Evolutionary conservation across 1,140 invertebrate species (phyloP).

Genomic region (Himalopsyche phryganea): DNA sequence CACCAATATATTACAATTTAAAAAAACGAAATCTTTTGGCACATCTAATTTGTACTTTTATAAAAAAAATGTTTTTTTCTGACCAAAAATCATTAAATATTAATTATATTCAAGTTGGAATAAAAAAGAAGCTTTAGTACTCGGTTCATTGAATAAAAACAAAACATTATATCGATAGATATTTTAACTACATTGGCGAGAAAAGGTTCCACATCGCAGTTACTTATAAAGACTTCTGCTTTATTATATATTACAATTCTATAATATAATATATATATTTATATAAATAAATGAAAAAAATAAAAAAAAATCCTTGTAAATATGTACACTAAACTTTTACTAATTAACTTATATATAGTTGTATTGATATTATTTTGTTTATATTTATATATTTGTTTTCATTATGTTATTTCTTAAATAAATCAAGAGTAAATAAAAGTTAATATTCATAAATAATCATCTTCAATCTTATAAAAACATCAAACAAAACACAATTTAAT

Average conservation of each 20-base stretch:
- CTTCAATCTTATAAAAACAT: constrained; percentile 1
- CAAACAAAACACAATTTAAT: constrained; percentile 3
- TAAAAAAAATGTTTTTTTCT: neutral
- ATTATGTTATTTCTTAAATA: neutral
- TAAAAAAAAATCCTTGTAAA: no score
- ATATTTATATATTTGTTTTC: neutral
- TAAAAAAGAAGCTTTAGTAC: neutral
- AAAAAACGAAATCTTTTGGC: constrained; percentile 14
- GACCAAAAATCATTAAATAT: no score
- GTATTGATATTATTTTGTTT: neutral
- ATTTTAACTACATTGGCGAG: constrained; percentile 27
- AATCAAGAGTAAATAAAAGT: no score
- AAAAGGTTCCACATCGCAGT: constrained; percentile 17
- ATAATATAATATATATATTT: neutral
- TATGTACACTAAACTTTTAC: neutral
- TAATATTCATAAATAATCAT: no score
- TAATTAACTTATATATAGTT: neutral
- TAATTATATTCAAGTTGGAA: neutral
- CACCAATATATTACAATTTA: neutral
- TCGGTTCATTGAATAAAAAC: no score
- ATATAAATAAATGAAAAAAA: neutral
- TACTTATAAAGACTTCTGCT: neutral
- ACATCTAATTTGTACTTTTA: constrained; percentile 15
- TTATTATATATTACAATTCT: neutral
- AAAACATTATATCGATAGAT: neutral